Base-by-base conservation (phyloP, 1,140 invertebrate genomes). In the Latrodectus geometricus region DNA sequence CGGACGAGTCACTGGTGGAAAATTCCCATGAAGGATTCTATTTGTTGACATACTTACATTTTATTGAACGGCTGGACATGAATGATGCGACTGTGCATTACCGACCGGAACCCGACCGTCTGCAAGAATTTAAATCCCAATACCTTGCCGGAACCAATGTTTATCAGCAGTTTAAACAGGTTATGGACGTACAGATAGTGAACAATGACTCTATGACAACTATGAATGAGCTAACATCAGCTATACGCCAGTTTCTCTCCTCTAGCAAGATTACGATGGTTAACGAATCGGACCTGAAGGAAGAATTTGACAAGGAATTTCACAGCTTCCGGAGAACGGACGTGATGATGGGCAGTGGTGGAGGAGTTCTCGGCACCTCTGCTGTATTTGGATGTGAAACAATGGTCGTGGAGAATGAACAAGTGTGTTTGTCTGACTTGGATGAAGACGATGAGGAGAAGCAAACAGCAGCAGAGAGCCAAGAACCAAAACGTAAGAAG, bases 281-380 rank as follows among this genome's bases (percentile, higher is more conserved):
- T 4, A 54, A 72, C 3, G 81, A 84, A 84, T 52, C 70, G 4
- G 70, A 84, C 21, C 20, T 84, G 7, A 65, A 75, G 66, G 12
- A 75, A 56, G 49, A 52, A 66, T 84, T 84, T 23, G 72, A 84
- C 15, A 49, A 61, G 21, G 81, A 74, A 66, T 76, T 84, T 84
- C 11, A 17, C 49, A n/a, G 12, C 14, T 52, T 23, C 23, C 49
- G 78, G 8, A 20, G n/a, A n/a, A n/a, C n/a, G n/a, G n/a, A n/a
- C n/a, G n/a, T n/a, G n/a, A n/a, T n/a, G n/a, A n/a, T n/a, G n/a
- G n/a, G n/a, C n/a, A n/a, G n/a, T n/a, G n/a, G n/a, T n/a, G n/a
- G n/a, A n/a, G n/a, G n/a, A n/a, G n/a, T n/a, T n/a, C n/a, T n/a
- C n/a, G n/a, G n/a, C n/a, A n/a, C n/a, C n/a, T n/a, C n/a, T n/a